Evolutionary conservation across 2,113 vertebrate genomes (phyloP).

Genomic region (Ophthalmolycus amberensis): DNA sequence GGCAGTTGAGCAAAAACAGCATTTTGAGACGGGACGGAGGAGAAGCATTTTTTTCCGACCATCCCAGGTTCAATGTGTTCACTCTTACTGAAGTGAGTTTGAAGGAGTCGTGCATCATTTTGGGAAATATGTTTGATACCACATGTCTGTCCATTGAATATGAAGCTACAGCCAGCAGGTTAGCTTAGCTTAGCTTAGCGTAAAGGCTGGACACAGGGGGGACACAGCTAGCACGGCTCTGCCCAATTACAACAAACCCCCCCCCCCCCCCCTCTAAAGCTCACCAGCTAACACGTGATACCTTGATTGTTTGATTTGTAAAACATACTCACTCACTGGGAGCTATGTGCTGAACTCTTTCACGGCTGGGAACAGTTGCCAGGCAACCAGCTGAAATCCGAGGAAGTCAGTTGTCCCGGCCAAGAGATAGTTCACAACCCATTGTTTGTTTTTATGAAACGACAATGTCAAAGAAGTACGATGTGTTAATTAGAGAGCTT

Average conservation of each 20-base stretch:
- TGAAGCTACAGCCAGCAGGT: background rate
- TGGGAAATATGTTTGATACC: background rate
- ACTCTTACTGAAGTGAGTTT: background rate
- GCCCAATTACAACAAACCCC: background rate
- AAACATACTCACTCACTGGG: background rate
- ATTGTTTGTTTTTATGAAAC: background rate
- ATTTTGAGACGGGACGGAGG: background rate
- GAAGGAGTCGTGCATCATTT: background rate
- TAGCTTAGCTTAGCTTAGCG: slow-evolving; percentile 13
- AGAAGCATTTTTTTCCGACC: slow-evolving; percentile 3
- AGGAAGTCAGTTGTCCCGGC: background rate
- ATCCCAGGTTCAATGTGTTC: background rate
- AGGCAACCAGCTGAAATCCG: background rate
- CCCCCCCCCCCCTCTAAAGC: background rate
- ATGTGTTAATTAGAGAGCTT: background rate
- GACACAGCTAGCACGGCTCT: background rate
- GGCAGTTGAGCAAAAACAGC: slow-evolving; percentile 20
- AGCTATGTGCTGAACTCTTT: background rate
- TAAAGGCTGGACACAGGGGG: background rate
- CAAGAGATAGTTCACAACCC: background rate
- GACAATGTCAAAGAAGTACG: background rate
- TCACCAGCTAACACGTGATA: background rate
- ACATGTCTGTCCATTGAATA: background rate
- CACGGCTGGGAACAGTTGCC: background rate
- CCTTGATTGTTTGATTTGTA: background rate